A percentile compares a stretch with the other conserved stretches of the same genome.
Conservation (phyloP, 1,140 invertebrate genomes). For the Drosophila lacteicornis region DNA sequence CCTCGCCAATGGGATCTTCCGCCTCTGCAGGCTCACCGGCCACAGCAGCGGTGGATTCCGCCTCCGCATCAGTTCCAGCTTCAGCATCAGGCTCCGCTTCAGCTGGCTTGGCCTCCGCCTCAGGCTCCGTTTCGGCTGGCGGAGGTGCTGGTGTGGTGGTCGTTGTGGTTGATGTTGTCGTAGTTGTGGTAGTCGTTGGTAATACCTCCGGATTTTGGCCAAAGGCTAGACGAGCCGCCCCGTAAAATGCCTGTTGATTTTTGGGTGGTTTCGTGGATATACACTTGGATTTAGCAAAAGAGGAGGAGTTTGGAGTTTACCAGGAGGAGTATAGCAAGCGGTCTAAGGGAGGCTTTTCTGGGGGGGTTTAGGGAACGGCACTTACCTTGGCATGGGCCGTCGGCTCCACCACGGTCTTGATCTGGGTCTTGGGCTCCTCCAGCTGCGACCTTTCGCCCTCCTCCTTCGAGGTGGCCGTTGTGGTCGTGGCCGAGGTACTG, state of each 20-base stretch:
- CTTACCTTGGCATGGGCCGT: constrained; percentile 60
- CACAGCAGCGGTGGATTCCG: background rate
- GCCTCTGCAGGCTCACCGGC: constrained; percentile 37
- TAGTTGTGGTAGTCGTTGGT: constrained; percentile 69
- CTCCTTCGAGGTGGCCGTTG: constrained; percentile 64
- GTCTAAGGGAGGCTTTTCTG: constrained; percentile 10
- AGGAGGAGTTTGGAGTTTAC: constrained; percentile 64
- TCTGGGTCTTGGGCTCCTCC: constrained; percentile 63
- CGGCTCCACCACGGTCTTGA: constrained; percentile 56
- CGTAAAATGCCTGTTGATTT: constrained; percentile 82
- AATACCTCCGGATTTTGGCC: constrained; percentile 83
- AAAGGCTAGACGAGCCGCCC: constrained; percentile 81
- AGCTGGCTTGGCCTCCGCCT: constrained; percentile 8
- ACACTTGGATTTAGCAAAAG: constrained; percentile 76
- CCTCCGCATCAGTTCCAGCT: constrained; percentile 8
- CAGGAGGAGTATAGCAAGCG: constrained; percentile 51
- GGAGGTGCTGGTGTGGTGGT: constrained; percentile 39
- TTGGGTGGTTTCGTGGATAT: constrained; percentile 82
- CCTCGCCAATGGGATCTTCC: constrained; percentile 17
- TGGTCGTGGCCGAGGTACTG: constrained; percentile 71
- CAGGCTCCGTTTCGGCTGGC: constrained; percentile 29
- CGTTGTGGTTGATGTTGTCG: constrained; percentile 57
- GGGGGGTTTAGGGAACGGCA: background rate
- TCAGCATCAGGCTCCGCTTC: constrained; percentile 7
- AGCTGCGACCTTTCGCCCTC: constrained; percentile 65